Conservation (phyloP, 2,888 invertebrate genomes). For the Oscheius sp. region DNA sequence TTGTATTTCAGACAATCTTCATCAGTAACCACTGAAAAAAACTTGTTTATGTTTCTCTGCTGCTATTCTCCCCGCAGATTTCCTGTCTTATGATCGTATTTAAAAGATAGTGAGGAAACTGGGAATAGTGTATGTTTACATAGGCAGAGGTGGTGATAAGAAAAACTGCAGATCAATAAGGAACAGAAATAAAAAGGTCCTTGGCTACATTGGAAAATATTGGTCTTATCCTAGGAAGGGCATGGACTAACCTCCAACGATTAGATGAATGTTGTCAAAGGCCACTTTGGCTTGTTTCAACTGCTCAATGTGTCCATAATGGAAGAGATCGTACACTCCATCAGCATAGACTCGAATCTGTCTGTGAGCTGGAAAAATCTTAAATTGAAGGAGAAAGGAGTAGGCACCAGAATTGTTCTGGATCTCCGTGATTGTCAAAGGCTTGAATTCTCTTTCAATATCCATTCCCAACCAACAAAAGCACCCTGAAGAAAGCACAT, state of each 20-base stretch:
- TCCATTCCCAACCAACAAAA: neutral
- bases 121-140: neutral
- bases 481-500: neutral
- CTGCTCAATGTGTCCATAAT: conserved; percentile 95
- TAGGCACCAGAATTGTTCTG: neutral
- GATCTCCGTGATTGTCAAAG: conserved; percentile 1
- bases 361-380: conserved; percentile 79
- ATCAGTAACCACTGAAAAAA: conserved; percentile 53
- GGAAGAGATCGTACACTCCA: conserved; percentile 98
- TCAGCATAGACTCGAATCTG: conserved; percentile 94
- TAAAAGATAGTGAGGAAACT: neutral
- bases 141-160: neutral
- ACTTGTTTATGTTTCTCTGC: neutral
- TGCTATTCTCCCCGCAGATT: neutral
- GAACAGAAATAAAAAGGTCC: neutral
- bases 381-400: no score
- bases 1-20: conserved; percentile 47
- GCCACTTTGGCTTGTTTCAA: conserved; percentile 88
- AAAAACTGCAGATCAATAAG: neutral
- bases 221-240: no score
- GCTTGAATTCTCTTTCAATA: neutral
- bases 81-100: neutral
- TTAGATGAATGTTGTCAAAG: conserved; percentile 91
- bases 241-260: conserved; percentile 87
- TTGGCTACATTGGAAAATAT: no score